phyloP scores from a whole-genome alignment of 1,140 invertebrate species.

The Hydropsyche tenuis region DNA sequence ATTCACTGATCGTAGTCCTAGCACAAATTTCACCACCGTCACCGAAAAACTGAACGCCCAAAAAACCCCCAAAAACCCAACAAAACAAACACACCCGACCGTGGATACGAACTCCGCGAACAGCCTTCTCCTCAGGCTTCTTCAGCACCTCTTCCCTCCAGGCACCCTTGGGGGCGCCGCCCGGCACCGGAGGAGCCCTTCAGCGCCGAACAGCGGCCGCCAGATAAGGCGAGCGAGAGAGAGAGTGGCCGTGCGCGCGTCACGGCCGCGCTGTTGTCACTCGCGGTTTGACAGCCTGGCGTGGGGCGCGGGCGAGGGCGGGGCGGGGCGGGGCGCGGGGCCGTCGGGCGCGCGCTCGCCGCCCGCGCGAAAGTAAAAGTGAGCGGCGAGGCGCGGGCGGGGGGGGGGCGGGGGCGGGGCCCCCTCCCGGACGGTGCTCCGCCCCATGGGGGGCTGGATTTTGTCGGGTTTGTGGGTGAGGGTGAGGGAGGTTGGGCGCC shows the following conservation, averaged over 20 bases:
- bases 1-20: too few relatives aligned
- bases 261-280: constrained; percentile 54
- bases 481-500: too few relatives aligned
- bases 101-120: too few relatives aligned
- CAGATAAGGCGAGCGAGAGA: constrained; percentile 46
- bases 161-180: not conserved
- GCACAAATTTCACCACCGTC: too few relatives aligned
- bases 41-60: too few relatives aligned
- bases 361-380: constrained; percentile 62
- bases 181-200: not conserved
- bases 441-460: too few relatives aligned
- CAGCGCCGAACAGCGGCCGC: not conserved
- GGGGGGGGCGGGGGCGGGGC: constrained; percentile 29
- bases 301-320: constrained; percentile 27
- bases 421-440: not conserved
- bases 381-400: constrained; percentile 55
- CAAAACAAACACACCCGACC: too few relatives aligned
- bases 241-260: constrained; percentile 57
- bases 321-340: constrained; percentile 41
- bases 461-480: too few relatives aligned
- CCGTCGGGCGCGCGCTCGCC: constrained; percentile 45
- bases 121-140: too few relatives aligned
- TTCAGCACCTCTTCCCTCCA: too few relatives aligned
- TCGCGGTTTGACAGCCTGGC: constrained; percentile 48
- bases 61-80: too few relatives aligned